phyloP scores from a whole-genome alignment of 1,140 invertebrate genomes.

The Oryzaephilus surinamensis region DNA sequence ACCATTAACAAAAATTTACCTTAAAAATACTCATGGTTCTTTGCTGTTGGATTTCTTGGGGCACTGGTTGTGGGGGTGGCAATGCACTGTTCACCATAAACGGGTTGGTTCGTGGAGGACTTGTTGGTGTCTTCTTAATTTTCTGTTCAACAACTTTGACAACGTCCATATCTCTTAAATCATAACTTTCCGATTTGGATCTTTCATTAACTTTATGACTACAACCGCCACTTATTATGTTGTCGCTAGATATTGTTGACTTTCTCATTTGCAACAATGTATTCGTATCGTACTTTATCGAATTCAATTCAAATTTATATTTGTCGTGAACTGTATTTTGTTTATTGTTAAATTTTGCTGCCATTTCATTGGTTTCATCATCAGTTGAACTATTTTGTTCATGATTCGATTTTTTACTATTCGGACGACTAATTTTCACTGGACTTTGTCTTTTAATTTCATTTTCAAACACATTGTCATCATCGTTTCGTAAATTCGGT shows the following conservation, averaged over 20 bases:
- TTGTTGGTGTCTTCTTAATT: slow-evolving; percentile 3
- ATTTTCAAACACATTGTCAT: slow-evolving; percentile 12
- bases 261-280: slow-evolving; percentile 40
- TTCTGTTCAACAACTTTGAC: too few species aligned
- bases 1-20: slow-evolving; percentile 39
- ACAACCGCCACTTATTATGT: slow-evolving; percentile 16
- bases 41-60: slow-evolving; percentile 65
- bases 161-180: too few species aligned
- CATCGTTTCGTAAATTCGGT: slow-evolving; percentile 19
- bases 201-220: slow-evolving; percentile 19
- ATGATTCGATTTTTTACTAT: slow-evolving; percentile 12
- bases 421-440: slow-evolving; percentile 4
- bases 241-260: slow-evolving; percentile 31
- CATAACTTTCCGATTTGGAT: slow-evolving; percentile 16
- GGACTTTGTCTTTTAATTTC: slow-evolving; percentile 1
- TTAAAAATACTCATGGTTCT: slow-evolving; percentile 67
- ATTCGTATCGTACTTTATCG: slow-evolving; percentile 39
- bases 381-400: slow-evolving; percentile 25
- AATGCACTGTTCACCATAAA: slow-evolving; percentile 40
- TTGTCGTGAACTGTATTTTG: slow-evolving; percentile 33
- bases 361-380: slow-evolving; percentile 33
- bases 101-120: slow-evolving; percentile 33
- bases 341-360: slow-evolving; percentile 37
- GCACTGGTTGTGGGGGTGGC: slow-evolving; percentile 47
- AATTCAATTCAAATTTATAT: slow-evolving; percentile 36